Base-by-base conservation (phyloP, 2,113 vertebrate genomes). In the Mixornis gularis region DNA sequence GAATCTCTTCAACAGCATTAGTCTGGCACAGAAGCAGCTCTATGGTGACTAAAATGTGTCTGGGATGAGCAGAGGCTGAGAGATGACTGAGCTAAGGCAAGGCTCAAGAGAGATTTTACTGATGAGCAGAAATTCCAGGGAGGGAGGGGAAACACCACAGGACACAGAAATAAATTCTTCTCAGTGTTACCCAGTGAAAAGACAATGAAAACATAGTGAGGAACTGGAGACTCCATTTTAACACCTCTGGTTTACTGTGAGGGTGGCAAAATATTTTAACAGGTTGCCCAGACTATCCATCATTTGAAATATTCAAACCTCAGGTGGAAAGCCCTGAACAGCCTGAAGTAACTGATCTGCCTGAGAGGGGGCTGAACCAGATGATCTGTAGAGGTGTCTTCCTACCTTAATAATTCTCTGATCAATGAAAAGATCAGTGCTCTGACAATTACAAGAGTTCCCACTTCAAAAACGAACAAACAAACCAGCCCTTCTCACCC, bases 11-110 rank as follows among this genome's bases (percentile, higher is more conserved):
- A 3, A 3, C 26, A 29, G 72, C 68, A 30, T 6, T 58, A 15
- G 4, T 9, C 48, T 5, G 17, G 32, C 43, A 69, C 24, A 32
- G 34, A 46, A 43, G 63, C 43, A 64, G 55, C 49, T 24, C 36
- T 6, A 5, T 2, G 34, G 26, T 13, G 41, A 52, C 49, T 21
- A 15, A 76, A 49, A 22, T 0, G 4, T 0, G 0, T 10, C 71
- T 72, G 71, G 53, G 29, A 36, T 0, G 11, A 83, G 40, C 22
- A 82, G 19, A 66, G 56, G 32, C 52, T 41, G 32, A 53, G n/a
- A 10, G 30, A 29, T 13, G 48, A 29, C 3, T 59, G 36, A 71
- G 25, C 29, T 44, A 68, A 76, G 70, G 40, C 22, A 52, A 85
- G 14, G 55, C 30, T 69, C 63, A 59, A 56, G 41, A 9, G 30